Evolutionary conservation across 2,113 vertebrate genomes (phyloP).

Genomic region (Ranitomeya imitator): DNA sequence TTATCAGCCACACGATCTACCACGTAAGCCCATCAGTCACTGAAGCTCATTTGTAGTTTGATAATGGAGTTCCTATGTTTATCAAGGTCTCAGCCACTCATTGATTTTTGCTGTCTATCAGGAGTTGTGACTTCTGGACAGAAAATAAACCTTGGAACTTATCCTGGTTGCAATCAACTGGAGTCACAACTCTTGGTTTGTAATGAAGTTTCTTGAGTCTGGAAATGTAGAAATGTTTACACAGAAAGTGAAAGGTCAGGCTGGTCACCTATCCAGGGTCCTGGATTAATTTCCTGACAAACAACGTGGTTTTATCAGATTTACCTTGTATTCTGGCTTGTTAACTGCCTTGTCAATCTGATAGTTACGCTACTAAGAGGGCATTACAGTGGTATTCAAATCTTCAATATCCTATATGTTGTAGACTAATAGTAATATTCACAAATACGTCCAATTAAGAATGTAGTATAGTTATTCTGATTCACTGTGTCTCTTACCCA

Average conservation of each 20-base stretch:
- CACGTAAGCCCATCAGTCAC: neutral
- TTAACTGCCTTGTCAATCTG: slow-evolving; percentile 60
- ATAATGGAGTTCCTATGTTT: neutral
- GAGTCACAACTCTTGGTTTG: neutral
- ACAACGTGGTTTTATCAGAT: slow-evolving; percentile 39
- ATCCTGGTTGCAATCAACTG: slow-evolving; percentile 22
- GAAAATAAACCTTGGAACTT: neutral
- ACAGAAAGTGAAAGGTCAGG: slow-evolving; percentile 38
- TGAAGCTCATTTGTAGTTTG: neutral
- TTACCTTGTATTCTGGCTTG: slow-evolving; percentile 14
- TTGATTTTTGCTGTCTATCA: neutral
- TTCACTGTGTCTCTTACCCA: too few relatives aligned
- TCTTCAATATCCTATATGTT: too few relatives aligned
- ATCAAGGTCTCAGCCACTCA: neutral
- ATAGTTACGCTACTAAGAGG: slow-evolving; percentile 39
- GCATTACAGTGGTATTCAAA: too few relatives aligned
- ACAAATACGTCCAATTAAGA: too few relatives aligned
- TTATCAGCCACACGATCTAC: neutral
- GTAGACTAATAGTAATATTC: too few relatives aligned
- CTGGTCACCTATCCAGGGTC: slow-evolving; percentile 23
- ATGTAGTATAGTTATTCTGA: too few relatives aligned
- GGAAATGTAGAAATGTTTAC: slow-evolving; percentile 43
- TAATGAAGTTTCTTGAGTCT: slow-evolving; percentile 10
- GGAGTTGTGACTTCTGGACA: neutral
- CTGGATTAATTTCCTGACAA: slow-evolving; percentile 40